These are phyloP conservation scores for Sapayoa aenigma DNA, from an alignment of 2,113 vertebrate species.

Conservation along the genomic window DNA sequence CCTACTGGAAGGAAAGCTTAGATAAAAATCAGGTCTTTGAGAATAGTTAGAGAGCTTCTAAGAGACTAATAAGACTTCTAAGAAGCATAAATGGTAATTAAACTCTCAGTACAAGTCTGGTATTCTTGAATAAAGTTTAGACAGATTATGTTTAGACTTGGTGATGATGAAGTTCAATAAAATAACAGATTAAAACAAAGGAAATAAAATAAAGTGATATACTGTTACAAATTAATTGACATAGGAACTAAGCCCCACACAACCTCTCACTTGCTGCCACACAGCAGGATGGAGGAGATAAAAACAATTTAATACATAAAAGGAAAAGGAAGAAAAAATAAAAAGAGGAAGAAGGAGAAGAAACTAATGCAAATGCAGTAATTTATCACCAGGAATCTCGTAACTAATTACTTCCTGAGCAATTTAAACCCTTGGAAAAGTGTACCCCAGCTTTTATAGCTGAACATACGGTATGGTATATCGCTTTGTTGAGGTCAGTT, in stretches of 20 bases:
- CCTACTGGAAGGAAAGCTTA: neutral
- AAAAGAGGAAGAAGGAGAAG: rapidly evolving
- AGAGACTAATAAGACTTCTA: too few species aligned
- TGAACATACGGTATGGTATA: neutral
- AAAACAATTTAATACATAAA: neutral
- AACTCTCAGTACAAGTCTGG: neutral
- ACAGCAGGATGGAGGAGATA: neutral
- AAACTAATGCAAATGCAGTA: neutral
- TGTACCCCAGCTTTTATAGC: neutral
- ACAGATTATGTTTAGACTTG: neutral
- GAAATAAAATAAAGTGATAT: neutral
- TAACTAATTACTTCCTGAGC: neutral
- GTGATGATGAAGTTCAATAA: neutral
- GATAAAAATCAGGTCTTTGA: neutral
- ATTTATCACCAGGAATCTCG: neutral
- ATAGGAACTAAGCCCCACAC: neutral
- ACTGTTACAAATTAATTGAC: neutral
- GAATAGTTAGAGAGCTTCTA: neutral
- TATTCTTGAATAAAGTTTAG: neutral
- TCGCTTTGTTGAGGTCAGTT: neutral
- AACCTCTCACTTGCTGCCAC: neutral
- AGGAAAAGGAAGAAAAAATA: neutral
- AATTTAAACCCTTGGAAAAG: neutral
- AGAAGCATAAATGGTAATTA: neutral
- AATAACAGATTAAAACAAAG: neutral